Conservation (phyloP, 2,888 invertebrate genomes). For the Mythimna ferrago region DNA sequence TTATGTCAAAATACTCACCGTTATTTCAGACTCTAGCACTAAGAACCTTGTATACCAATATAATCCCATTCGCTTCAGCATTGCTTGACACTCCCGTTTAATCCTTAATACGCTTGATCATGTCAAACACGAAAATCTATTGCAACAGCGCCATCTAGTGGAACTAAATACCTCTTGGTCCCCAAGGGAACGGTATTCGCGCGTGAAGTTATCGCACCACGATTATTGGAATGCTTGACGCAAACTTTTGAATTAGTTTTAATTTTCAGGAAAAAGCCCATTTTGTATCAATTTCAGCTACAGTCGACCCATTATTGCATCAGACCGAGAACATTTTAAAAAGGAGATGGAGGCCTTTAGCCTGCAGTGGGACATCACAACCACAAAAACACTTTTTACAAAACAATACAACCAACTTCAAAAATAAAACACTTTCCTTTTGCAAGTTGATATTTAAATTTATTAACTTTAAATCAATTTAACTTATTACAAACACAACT, state of each 20-base stretch:
- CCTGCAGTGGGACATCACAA: neutral
- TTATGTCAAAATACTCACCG: neutral
- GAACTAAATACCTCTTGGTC: neutral
- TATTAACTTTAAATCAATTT: too few species aligned
- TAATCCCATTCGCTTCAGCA: neutral
- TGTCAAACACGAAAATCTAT: neutral
- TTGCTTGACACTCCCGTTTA: neutral
- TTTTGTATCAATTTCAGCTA: too few species aligned
- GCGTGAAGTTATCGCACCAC: too few species aligned
- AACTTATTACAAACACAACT: too few species aligned
- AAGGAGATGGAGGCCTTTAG: neutral
- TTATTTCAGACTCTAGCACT: neutral
- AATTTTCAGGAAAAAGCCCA: too few species aligned
- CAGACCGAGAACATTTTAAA: neutral
- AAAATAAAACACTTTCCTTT: too few species aligned
- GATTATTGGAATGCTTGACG: neutral
- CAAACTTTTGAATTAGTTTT: neutral
- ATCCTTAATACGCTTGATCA: neutral
- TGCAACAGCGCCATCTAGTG: too few species aligned
- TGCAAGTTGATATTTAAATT: too few species aligned
- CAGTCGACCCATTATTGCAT: too few species aligned
- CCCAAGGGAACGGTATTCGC: too few species aligned
- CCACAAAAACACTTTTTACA: too few species aligned
- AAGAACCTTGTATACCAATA: conserved; percentile 6
- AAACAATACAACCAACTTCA: too few species aligned